These are phyloP conservation scores for Drosophila burlai DNA, from an alignment of 1,140 invertebrate genomes.

Conservation along the genomic window DNA sequence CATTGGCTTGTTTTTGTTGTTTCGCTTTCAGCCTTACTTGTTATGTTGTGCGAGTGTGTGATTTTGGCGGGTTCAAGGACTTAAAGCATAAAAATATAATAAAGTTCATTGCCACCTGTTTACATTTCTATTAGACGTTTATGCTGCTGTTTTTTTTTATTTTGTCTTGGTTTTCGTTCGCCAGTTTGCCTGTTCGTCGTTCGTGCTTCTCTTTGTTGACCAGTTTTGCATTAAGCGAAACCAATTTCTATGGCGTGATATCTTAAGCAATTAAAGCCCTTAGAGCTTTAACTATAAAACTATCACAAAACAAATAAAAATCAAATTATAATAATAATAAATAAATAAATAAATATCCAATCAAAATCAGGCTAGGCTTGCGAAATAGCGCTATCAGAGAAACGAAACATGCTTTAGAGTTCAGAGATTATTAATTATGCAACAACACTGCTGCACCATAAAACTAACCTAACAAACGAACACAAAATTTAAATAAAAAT, in stretches of 20 bases:
- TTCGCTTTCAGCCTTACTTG: conserved; percentile 17
- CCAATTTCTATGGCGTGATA: conserved; percentile 43
- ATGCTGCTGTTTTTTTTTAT: conserved; percentile 26
- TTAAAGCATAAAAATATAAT: conserved; percentile 72
- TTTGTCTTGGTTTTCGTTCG: conserved; percentile 26
- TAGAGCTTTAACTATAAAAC: neutral
- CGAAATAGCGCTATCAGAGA: neutral
- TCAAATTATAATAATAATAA: no score
- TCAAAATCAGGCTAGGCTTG: neutral
- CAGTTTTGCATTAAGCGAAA: conserved; percentile 21
- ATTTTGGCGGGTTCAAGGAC: conserved; percentile 76
- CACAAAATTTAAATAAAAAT: conserved; percentile 65
- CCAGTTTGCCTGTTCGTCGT: neutral
- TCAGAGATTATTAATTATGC: conserved; percentile 70
- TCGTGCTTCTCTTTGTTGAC: conserved; percentile 14
- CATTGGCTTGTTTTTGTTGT: conserved; percentile 32
- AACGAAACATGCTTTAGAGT: conserved; percentile 4
- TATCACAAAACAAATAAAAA: neutral
- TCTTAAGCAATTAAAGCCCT: conserved; percentile 20
- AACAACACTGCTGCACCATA: conserved; percentile 49
- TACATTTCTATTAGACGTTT: conserved; percentile 69
- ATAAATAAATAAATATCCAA: neutral
- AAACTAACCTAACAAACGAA: conserved; percentile 28
- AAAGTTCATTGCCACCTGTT: conserved; percentile 82
- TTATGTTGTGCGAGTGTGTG: conserved; percentile 15